Percentiles rank a stretch among this genome's conserved stretches.
Evolutionary conservation across 2,797 vertebrate species (phyloP).

Genomic region (Platyrinchus mystaceus): DNA sequence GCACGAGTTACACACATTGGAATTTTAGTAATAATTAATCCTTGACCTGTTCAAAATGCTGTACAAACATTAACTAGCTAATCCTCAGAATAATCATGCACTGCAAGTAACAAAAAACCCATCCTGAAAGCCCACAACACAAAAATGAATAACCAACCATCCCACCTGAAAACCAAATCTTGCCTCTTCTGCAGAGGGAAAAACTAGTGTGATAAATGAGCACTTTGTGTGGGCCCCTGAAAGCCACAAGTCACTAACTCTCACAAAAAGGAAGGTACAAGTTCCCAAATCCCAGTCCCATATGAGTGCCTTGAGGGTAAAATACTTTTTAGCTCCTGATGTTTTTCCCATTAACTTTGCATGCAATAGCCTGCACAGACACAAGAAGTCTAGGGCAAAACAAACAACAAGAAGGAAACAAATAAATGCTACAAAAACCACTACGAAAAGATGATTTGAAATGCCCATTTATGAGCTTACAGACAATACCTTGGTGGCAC

Average conservation of each 20-base stretch:
- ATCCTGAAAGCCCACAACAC: not conserved
- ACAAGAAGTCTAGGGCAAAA: not conserved
- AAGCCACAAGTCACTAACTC: not conserved
- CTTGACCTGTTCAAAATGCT: slow-evolving; percentile 19
- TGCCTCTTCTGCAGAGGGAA: not conserved
- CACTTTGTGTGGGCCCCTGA: not conserved
- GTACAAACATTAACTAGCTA: slow-evolving; percentile 57
- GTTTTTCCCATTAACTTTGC: not conserved
- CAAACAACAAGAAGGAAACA: not conserved
- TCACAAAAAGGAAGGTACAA: not conserved
- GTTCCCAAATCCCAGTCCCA: not conserved
- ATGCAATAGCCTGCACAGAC: not conserved
- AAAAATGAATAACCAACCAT: not conserved
- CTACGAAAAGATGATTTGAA: slow-evolving; percentile 11
- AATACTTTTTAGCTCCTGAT: not conserved
- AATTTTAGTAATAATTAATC: slow-evolving; percentile 63
- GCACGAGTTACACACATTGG: slow-evolving; percentile 27
- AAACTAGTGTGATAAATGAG: not conserved
- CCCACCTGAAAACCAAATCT: not conserved
- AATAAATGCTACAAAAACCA: slow-evolving; percentile 5
- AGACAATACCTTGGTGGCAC: slow-evolving; percentile 84
- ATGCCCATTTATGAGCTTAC: not conserved
- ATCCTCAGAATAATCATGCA: slow-evolving; percentile 7
- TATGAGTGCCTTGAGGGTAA: not conserved
- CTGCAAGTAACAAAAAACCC: not conserved